Evolutionary conservation across 2,888 invertebrate species (phyloP), one percentile per base, ranked within the genome.

Genomic region (Ferrisia virgata): DNA sequence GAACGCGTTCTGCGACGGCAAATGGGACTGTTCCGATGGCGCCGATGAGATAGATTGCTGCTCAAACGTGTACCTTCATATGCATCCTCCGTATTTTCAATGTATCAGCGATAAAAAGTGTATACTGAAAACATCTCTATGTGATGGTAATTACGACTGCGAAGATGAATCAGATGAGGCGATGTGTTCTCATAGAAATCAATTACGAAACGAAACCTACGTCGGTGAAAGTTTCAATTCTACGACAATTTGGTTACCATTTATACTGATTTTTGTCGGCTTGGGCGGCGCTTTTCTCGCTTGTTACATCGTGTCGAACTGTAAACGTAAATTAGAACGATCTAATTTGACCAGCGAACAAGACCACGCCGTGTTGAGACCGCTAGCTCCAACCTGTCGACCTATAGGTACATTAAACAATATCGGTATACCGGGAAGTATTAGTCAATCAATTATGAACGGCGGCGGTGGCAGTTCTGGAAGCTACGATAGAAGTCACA

Each of bases 131-230:
- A 89, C 91, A 0, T 89, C 92, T 8, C 89, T 95, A 0, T 96
- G 96, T 87, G 95, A 96, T 88, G 93, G 93, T 0, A 92, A 91
- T 88, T 92, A 91, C 11, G 92, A 96, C 88, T 96, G 96, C 88
- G 92, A 92, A 0, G 95, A 96, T 89, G 94, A 94, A 0, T 92
- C 93, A 0, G 96, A 96, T 88, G 96, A 96, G 88, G 0, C 4
- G 0, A 13, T 4, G n/a, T 31, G 28, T 18, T 11, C 9, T 2
- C 3, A 18, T 53, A 40, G 13, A 15, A 33, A 40, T 13, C 22
- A 15, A 2, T 0, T 58, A 18, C 9, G 2, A 33, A 72, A 25
- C 8, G 82, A 82, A 25, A 53, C 25, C 9, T 36, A 58, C 36
- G 31, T 15, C 43, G 81, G 25, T 1, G 43, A 72, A n/a, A 69